A percentile compares a stretch with the other conserved stretches of the same genome.
Conservation (phyloP, 2,888 invertebrate genomes). For the Hartigia nigra region DNA sequence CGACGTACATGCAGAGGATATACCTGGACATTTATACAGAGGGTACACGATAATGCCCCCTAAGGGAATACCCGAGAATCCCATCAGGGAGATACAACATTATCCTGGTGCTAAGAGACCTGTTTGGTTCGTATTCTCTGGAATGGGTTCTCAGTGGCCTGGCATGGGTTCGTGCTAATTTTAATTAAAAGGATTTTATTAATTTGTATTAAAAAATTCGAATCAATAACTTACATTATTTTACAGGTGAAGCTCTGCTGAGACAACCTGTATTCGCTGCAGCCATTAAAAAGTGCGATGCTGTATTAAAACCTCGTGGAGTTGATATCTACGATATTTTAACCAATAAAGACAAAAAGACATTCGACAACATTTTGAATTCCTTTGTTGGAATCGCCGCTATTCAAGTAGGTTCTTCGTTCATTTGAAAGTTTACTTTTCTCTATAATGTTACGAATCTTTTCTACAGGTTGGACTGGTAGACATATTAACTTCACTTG, state of each 20-base stretch:
- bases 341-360: conserved; percentile 70
- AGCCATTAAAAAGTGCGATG: conserved; percentile 72
- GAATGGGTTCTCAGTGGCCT: conserved; percentile 91
- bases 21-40: conserved; percentile 76
- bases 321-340: conserved; percentile 74
- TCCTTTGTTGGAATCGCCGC: conserved; percentile 83
- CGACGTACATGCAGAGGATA: conserved; percentile 69
- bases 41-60: conserved; percentile 75
- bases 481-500: conserved; percentile 71
- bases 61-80: conserved; percentile 44
- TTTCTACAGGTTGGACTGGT: conserved; percentile 71
- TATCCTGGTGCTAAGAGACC: conserved; percentile 75
- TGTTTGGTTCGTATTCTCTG: conserved; percentile 90
- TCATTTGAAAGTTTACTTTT: conserved; percentile 1
- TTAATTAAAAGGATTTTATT: conserved; percentile 1
- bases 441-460: background rate
- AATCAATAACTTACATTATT: conserved; percentile 67
- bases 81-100: conserved; percentile 70
- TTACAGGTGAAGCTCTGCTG: conserved; percentile 77
- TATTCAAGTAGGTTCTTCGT: conserved; percentile 65
- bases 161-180: conserved; percentile 75
- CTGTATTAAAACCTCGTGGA: conserved; percentile 71
- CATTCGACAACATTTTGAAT: conserved; percentile 75
- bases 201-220: conserved; percentile 13
- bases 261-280: conserved; percentile 74